phyloP scores from a whole-genome alignment of 2,797 vertebrate genomes.

The Crocodylus rhombifer region DNA sequence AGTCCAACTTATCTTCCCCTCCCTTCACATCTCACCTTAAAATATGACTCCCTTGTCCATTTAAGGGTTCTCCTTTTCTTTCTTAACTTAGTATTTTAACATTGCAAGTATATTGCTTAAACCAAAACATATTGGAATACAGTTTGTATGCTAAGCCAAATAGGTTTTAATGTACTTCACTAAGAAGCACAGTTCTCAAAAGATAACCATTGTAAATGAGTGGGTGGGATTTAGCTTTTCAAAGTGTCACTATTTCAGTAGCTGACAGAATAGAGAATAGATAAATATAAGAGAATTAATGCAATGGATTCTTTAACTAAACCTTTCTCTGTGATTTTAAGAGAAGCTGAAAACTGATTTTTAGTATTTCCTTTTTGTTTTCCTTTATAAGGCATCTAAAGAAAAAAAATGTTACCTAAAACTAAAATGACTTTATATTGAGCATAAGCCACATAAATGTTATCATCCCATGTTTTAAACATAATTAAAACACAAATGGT shows the following conservation, averaged over 20 bases:
- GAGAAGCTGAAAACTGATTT: neutral
- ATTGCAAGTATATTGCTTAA: neutral
- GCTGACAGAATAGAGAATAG: conserved; percentile 13
- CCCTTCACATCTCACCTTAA: neutral
- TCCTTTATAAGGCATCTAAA: neutral
- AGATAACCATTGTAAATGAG: neutral
- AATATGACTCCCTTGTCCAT: neutral
- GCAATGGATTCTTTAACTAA: neutral
- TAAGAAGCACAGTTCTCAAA: neutral
- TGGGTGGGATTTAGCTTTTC: neutral
- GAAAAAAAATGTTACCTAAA: neutral
- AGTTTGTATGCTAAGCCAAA: neutral
- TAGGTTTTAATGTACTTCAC: neutral
- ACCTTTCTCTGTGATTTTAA: neutral
- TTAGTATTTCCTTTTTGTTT: neutral
- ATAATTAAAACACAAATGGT: neutral
- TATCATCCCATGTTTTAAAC: neutral
- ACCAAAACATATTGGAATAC: neutral
- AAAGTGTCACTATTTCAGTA: neutral
- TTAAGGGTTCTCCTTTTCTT: neutral
- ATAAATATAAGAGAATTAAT: conserved; percentile 8
- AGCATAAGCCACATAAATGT: neutral
- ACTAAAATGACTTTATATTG: neutral
- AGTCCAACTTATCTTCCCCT: neutral
- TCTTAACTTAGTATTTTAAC: neutral